A percentile compares a stretch with the other conserved stretches of the same genome.
These are phyloP conservation scores for Helogale parvula DNA, from an alignment of 2,113 vertebrate genomes.

Conservation along the genomic window DNA sequence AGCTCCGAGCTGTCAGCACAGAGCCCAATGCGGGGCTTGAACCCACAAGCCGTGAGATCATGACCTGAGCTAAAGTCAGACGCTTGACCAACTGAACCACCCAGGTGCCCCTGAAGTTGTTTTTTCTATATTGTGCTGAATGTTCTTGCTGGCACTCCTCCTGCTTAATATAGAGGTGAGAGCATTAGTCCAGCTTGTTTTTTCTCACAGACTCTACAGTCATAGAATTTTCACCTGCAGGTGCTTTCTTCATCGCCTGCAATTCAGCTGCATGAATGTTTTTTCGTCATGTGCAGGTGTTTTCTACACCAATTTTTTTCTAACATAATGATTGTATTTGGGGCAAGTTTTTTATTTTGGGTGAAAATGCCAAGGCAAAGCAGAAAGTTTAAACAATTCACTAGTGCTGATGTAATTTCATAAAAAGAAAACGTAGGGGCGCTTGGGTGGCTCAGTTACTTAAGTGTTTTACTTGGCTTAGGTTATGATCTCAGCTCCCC, in stretches of 20 bases:
- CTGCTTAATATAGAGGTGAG: background rate
- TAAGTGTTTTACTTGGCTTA: too few species aligned
- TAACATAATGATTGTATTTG: background rate
- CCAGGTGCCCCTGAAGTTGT: background rate
- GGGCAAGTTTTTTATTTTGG: background rate
- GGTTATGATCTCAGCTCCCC: too few species aligned
- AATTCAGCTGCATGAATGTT: background rate
- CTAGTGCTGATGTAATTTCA: background rate
- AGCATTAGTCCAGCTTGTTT: background rate
- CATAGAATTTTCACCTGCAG: background rate
- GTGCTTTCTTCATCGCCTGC: background rate
- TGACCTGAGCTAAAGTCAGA: too few species aligned
- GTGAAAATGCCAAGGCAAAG: background rate
- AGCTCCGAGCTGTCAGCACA: too few species aligned
- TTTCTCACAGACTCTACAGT: background rate
- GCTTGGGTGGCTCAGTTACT: too few species aligned
- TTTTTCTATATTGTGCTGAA: background rate
- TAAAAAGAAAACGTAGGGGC: background rate
- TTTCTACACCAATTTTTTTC: background rate
- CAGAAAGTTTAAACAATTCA: background rate
- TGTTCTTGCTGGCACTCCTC: background rate
- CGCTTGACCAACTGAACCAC: too few species aligned
- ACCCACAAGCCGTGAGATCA: too few species aligned
- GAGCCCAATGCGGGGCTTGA: too few species aligned
- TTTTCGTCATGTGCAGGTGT: background rate